Percentiles rank a stretch among this genome's conserved stretches.
Evolutionary conservation across 2,797 vertebrate species (phyloP).

Genomic region (Natrix natrix): DNA sequence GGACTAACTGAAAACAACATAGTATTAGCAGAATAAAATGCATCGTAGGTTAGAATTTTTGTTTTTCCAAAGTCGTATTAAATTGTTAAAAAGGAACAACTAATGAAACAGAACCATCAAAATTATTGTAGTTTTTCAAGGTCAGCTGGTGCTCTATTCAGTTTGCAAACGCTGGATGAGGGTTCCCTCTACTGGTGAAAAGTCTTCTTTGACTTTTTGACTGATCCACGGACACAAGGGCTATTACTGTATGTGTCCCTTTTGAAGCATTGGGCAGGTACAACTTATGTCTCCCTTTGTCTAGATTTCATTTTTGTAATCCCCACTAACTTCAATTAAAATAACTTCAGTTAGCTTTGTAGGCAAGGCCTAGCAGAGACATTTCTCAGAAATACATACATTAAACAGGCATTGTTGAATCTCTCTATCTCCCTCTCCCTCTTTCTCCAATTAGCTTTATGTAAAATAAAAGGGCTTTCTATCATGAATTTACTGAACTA

Average conservation of each 20-base stretch:
- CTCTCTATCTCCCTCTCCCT: too few species aligned
- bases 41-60: slow-evolving; percentile 25
- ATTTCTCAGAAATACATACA: background rate
- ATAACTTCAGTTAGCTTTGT: background rate
- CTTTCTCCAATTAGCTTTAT: background rate
- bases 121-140: slow-evolving; percentile 40
- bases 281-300: background rate
- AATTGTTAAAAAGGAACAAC: slow-evolving; percentile 35
- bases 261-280: background rate
- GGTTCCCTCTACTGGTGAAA: slow-evolving; percentile 30
- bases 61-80: slow-evolving; percentile 12
- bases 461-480: background rate
- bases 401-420: background rate
- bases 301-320: background rate
- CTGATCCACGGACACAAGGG: background rate
- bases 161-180: slow-evolving; percentile 26
- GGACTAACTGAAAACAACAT: background rate
- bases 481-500: background rate
- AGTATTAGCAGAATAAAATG: background rate
- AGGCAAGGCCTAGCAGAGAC: background rate
- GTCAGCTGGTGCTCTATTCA: slow-evolving; percentile 14
- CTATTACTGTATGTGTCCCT: background rate
- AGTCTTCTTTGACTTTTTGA: slow-evolving; percentile 12
- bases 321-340: background rate
- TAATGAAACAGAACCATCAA: slow-evolving; percentile 24